These are phyloP conservation scores for Trichopria drosophilae DNA, from an alignment of 2,888 invertebrate species.

Conservation along the genomic window DNA sequence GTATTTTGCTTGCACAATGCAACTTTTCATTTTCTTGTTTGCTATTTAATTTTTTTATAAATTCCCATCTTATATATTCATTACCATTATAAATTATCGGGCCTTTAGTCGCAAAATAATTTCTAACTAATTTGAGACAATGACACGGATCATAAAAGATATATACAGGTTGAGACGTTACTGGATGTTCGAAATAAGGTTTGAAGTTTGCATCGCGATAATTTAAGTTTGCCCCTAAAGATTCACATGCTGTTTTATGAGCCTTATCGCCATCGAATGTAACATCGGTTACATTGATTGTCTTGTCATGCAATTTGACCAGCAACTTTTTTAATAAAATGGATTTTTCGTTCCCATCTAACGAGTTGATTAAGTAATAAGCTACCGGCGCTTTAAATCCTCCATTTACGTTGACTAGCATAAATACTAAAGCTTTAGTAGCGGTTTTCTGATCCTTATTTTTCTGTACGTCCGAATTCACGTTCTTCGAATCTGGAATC, in stretches of 20 bases:
- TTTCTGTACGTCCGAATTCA: too few species aligned
- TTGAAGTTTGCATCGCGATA: slow-evolving; percentile 12
- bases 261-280: slow-evolving; percentile 22
- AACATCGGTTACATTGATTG: slow-evolving; percentile 17
- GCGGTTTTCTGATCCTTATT: too few species aligned
- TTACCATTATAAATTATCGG: slow-evolving; percentile 27
- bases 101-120: slow-evolving; percentile 27
- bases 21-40: slow-evolving; percentile 38
- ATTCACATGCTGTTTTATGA: slow-evolving; percentile 19
- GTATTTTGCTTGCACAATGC: slow-evolving; percentile 38
- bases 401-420: slow-evolving; percentile 29
- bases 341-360: slow-evolving; percentile 25
- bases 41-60: slow-evolving; percentile 33
- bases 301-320: slow-evolving; percentile 13
- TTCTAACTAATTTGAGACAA: slow-evolving; percentile 20
- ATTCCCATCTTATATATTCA: slow-evolving; percentile 34
- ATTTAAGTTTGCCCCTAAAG: slow-evolving; percentile 23
- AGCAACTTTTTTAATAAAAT: slow-evolving; percentile 26
- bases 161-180: slow-evolving; percentile 5
- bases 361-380: slow-evolving; percentile 26
- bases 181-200: slow-evolving; percentile 19
- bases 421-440: slow-evolving; percentile 23
- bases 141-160: slow-evolving; percentile 29
- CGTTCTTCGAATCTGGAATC: too few species aligned
- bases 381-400: slow-evolving; percentile 29